Evolutionary conservation across 2,113 vertebrate species (phyloP).

Genomic region (Danio rerio): DNA sequence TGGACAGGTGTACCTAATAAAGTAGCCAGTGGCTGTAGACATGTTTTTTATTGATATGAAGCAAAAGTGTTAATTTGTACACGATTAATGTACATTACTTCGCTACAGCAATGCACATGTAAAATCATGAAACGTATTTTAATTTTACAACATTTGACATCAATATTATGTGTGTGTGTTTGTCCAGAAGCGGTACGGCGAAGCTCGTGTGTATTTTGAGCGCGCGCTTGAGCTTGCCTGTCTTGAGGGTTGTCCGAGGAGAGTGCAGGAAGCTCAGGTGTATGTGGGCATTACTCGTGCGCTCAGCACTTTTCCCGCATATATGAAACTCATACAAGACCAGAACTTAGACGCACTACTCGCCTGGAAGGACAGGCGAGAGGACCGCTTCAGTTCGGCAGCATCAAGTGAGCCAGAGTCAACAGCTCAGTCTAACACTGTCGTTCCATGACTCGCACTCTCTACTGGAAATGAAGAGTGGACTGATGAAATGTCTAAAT

Average conservation of each 20-base stretch:
- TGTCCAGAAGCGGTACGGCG: slow-evolving; percentile 74
- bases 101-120: too few species aligned
- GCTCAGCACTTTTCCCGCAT: slow-evolving; percentile 45
- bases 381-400: slow-evolving; percentile 51
- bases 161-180: background rate
- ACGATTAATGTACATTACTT: background rate
- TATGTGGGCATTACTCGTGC: slow-evolving; percentile 75
- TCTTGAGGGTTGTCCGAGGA: slow-evolving; percentile 53
- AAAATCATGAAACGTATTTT: background rate
- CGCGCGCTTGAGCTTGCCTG: slow-evolving; percentile 74
- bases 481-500: too few species aligned
- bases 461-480: too few species aligned
- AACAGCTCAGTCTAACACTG: background rate
- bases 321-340: slow-evolving; percentile 61
- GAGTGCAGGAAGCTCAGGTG: slow-evolving; percentile 77
- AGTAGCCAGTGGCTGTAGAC: too few species aligned
- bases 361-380: slow-evolving; percentile 79
- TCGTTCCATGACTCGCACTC: too few species aligned
- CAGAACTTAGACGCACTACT: slow-evolving; percentile 70
- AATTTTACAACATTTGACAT: background rate
- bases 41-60: too few species aligned
- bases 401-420: background rate
- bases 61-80: too few species aligned
- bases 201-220: slow-evolving; percentile 74
- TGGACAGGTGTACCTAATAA: too few species aligned